Evolutionary conservation across 2,888 invertebrate species (phyloP).

Genomic region (Smittia sp.): DNA sequence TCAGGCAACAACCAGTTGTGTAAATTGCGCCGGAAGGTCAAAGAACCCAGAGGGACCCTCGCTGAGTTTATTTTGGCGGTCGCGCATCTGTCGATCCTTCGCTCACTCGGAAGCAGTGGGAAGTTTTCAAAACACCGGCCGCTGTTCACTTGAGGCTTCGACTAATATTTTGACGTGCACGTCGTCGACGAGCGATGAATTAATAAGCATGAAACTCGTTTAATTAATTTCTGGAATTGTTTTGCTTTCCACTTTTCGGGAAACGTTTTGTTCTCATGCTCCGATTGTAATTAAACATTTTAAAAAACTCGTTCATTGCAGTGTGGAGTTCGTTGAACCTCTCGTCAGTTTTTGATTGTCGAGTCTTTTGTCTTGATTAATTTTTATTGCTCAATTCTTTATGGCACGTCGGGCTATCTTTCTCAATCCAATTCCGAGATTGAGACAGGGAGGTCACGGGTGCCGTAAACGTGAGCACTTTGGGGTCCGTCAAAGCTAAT

Average conservation of each 20-base stretch:
- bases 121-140: too few relatives aligned
- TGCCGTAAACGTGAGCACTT: too few relatives aligned
- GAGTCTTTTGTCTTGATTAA: slow-evolving; percentile 11
- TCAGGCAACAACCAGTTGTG: not conserved
- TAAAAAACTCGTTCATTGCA: not conserved
- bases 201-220: slow-evolving; percentile 27
- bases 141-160: too few relatives aligned
- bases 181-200: not conserved
- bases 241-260: not conserved
- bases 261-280: not conserved
- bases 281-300: not conserved
- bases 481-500: too few relatives aligned
- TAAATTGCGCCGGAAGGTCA: too few relatives aligned
- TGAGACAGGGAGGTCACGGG: too few relatives aligned
- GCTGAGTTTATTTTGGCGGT: too few relatives aligned
- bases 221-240: slow-evolving; percentile 26
- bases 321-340: slow-evolving; percentile 28
- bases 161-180: too few relatives aligned
- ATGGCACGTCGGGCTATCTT: slow-evolving; percentile 6
- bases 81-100: too few relatives aligned
- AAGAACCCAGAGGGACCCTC: too few relatives aligned
- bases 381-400: slow-evolving; percentile 17
- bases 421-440: too few relatives aligned
- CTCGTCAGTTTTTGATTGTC: slow-evolving; percentile 18
- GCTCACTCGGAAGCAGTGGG: too few relatives aligned